Evolutionary conservation across 1,140 invertebrate species (phyloP), one percentile per base, ranked within the genome.

Genomic region (Drosophila mauritiana): DNA sequence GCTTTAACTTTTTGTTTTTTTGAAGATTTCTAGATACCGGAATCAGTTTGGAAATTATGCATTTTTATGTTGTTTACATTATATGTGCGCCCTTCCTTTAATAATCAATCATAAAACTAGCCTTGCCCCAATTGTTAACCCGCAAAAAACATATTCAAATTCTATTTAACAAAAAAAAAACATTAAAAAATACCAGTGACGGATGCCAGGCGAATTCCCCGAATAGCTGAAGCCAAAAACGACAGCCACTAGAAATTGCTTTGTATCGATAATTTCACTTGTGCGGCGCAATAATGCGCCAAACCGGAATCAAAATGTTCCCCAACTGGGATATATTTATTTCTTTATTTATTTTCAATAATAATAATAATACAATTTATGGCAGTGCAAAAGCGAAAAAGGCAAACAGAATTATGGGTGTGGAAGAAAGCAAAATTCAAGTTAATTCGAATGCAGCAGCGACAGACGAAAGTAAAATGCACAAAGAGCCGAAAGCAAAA

Each of bases 361-460:
- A 69, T 69, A 42, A 69, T 80, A 69, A 63, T 57, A 79, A 75
- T 51, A 62, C 40, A 80, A 61, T 85, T 86, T 86, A 86, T 81
- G 80, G 81, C 73, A 54, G 13, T 74, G 78, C 58, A 57, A 64
- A 70, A 39, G 53, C 20, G 54, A 20, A 54, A 27, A 20, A 56
- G 48, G 2, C 17, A 25, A 36, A 39, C 12, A 39, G 48, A 63
- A 59, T 58, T 56, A 31, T 56, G 46, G 37, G 46, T 31, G 40
- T 49, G 13, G 17, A 73, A 58, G 82, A 84, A 84, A 85, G 73
- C 58, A 56, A 73, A 69, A 65, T 85, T 85, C 65, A 68, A 67
- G 68, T 57, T 63, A 58, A 80, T 63, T 42, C 39, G 57, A 15
- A 15, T 46, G 48, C 49, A 58, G 40, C n/a, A 13, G 15, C 43